Base-by-base conservation (phyloP, 2,113 vertebrate genomes). In the Syrrhaptes paradoxus region DNA sequence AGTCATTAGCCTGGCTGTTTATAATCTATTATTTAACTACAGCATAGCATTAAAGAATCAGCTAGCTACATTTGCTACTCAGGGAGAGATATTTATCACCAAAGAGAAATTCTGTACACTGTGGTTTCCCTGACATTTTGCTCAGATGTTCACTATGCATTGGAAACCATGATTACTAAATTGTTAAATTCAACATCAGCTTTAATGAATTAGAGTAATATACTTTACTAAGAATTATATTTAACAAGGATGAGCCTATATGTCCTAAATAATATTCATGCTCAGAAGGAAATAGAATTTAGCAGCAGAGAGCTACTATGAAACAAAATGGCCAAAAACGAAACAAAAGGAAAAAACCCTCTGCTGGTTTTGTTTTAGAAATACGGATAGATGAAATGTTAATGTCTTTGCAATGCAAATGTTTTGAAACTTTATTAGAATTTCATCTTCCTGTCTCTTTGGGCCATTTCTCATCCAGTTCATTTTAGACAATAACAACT, bases 1-100 rank as follows among this genome's bases (percentile, higher is more conserved):
- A 96, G 89, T 97, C 94, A 96, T 97, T 96, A 97, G 48, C 57
- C 68, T 83, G 92, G 67, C 93, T 96, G 55, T 90, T 97, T 96
- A 84, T 94, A 95, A 95, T 82, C 95, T 96, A 75, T 95, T 95
- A 87, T 97, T 97, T 95, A 94, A 79, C 93, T 94, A 34, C 68
- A 92, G 67, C 5, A 0, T 68, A 94, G 72, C 84, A 75, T 94
- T 82, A 92, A 84, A 65, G 70, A 94, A 87, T 74, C 84, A 76
- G 72, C 52, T 43, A 85, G 38, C 52, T 73, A 19, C 90, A 32
- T 86, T 78, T 80, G 67, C 91, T 90, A 16, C 81, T 67, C 38
- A 38, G 62, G 15, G 59, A 76, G 84, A 89, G 58, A n/a, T 71
- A 86, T 93, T 89, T 88, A 51, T 91, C 71, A 73, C 82, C 94